These are phyloP conservation scores for Dendrolimus houi DNA, from an alignment of 2,888 invertebrate genomes.

Conservation along the genomic window DNA sequence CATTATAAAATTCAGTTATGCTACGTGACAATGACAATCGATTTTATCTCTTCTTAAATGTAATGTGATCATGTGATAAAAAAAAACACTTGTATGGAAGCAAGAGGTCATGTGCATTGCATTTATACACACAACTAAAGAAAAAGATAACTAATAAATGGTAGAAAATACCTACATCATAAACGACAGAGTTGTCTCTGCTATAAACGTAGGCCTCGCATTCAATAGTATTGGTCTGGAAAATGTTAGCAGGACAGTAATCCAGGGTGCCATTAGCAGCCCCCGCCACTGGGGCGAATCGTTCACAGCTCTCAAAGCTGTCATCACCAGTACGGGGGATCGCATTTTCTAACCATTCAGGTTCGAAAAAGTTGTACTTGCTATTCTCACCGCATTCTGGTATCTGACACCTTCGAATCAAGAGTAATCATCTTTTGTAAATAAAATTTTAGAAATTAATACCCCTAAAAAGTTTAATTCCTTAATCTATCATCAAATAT, in stretches of 20 bases:
- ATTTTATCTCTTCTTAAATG: too few species aligned
- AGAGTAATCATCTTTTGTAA: background rate
- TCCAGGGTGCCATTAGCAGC: constrained; percentile 29
- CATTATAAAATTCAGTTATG: too few species aligned
- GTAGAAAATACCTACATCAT: constrained; percentile 40
- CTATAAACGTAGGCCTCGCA: constrained; percentile 49
- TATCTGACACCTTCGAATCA: constrained; percentile 55
- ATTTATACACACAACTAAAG: too few species aligned
- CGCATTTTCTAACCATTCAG: constrained; percentile 61
- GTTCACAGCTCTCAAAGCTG: constrained; percentile 58
- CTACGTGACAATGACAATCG: too few species aligned
- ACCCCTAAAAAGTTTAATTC: too few species aligned
- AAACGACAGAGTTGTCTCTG: constrained; percentile 49
- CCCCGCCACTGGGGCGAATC: constrained; percentile 33
- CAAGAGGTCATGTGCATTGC: too few species aligned
- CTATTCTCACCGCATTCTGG: constrained; percentile 64
- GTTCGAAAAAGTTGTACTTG: constrained; percentile 35
- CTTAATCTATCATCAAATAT: too few species aligned
- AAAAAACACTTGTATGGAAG: too few species aligned
- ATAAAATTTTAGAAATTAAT: too few species aligned
- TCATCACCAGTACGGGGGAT: constrained; percentile 37
- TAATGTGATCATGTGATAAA: too few species aligned
- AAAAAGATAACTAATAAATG: too few species aligned
- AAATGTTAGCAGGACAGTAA: constrained; percentile 39
- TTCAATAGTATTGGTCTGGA: constrained; percentile 17